A percentile compares a stretch with the other conserved stretches of the same genome.
These are phyloP conservation scores for Calliopum simillimum DNA, from an alignment of 2,888 invertebrate genomes.

Conservation along the genomic window DNA sequence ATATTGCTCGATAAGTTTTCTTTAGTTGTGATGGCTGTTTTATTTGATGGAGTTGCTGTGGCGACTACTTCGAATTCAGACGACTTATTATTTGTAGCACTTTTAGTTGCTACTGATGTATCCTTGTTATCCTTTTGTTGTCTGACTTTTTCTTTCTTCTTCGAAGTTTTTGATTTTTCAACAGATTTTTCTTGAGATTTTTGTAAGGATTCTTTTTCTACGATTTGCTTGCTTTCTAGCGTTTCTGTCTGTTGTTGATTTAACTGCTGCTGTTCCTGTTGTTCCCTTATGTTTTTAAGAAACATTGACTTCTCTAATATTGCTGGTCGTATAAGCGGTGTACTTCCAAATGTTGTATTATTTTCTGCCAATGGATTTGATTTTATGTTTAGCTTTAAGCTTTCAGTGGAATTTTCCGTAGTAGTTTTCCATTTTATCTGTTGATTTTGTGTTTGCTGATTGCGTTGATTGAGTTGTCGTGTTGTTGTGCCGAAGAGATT, in stretches of 20 bases:
- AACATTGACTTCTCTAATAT: constrained; percentile 63
- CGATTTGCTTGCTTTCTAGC: constrained; percentile 36
- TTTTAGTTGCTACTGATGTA: not conserved
- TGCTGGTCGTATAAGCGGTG: constrained; percentile 60
- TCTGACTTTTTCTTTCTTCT: constrained; percentile 48
- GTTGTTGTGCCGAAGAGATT: constrained; percentile 32
- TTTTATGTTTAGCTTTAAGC: constrained; percentile 50
- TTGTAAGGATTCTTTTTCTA: constrained; percentile 37
- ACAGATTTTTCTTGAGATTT: constrained; percentile 18
- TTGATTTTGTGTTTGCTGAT: constrained; percentile 17
- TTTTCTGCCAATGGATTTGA: constrained; percentile 62
- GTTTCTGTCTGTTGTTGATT: constrained; percentile 1
- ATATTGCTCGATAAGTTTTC: not conserved
- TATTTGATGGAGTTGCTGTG: constrained; percentile 1
- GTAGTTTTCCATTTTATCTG: constrained; percentile 58
- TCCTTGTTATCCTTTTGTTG: constrained; percentile 46
- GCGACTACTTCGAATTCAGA: constrained; percentile 10
- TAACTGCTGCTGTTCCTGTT: constrained; percentile 40
- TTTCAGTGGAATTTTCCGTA: constrained; percentile 38
- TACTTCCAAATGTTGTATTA: constrained; percentile 64
- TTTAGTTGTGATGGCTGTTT: constrained; percentile 4
- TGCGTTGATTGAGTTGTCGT: constrained; percentile 24
- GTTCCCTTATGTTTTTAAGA: constrained; percentile 50
- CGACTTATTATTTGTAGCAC: not conserved
- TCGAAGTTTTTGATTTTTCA: constrained; percentile 31